Evolutionary conservation across 1,140 invertebrate species (phyloP), one percentile per base, ranked within the genome.

Genomic region (Drosophila gunungcola): DNA sequence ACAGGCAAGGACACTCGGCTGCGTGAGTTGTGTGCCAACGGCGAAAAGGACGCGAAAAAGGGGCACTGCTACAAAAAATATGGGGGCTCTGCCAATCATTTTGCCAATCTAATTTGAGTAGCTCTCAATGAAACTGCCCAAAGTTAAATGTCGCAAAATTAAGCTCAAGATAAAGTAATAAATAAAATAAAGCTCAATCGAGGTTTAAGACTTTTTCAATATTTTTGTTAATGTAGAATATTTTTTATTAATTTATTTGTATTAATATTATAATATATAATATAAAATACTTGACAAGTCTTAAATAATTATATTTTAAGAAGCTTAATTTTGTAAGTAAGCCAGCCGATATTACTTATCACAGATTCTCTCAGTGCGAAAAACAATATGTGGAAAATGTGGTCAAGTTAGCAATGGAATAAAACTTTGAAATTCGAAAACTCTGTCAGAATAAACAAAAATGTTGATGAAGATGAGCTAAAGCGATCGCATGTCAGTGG

Each of bases 1-100:
- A 70, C 67, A 56, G 67, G 64, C 67, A 70, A 57, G 67, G 67
- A 70, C 67, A 70, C 67, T 41, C 48, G 36, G n/a, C 51, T 70
- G 67, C 67, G 64, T 69, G 67, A 70, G 64, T 36, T 70, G 67
- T 70, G 36, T 70, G 64, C 64, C 49, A 70, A 49, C n/a, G 38
- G 60, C 36, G 21, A 42, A 42, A n/a, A 16, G 38, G 38, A 52
- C 21, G 64, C 38, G 27, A 25, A 41, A 29, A 41, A 12, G 12
- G 27, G 29, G 3, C 63, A 67, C 64, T 41, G 45, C 10, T 16
- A 4, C 27, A 58, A 27, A 27, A 16, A 45, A 45, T 58, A 13
- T 9, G 2, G 1, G 3, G 27, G 4, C 46, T 27, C 16, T 46
- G 42, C 4, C 42, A 34, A 34, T 42, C 27, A 16, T 4, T 16